Evolutionary conservation across 2,888 invertebrate species (phyloP).

Genomic region (Macrosiphum euphorbiae): DNA sequence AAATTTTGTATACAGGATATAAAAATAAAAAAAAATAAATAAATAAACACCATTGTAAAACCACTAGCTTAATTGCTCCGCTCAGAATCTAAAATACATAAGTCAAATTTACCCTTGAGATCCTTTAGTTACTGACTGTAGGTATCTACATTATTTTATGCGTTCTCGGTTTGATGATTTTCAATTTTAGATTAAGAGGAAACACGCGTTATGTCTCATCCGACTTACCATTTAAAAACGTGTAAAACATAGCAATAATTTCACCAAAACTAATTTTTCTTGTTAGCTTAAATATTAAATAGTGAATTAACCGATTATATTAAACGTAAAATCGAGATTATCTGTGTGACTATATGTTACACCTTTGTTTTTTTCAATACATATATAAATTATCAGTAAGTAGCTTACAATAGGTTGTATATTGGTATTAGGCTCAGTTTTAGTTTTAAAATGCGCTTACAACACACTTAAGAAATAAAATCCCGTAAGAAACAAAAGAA

Average conservation of each 20-base stretch:
- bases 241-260: neutral
- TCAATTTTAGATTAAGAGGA: neutral
- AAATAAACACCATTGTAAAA: no score
- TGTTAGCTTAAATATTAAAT: neutral
- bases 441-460: neutral
- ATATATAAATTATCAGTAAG: neutral
- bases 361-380: neutral
- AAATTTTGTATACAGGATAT: no score
- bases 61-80: no score
- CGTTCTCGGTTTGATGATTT: neutral
- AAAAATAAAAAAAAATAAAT: no score
- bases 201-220: neutral
- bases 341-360: neutral
- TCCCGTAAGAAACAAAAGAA: neutral
- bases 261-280: neutral
- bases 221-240: neutral
- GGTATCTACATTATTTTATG: neutral
- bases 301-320: neutral
- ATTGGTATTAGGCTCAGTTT: neutral
- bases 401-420: neutral
- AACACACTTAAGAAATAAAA: neutral
- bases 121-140: no score
- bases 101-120: no score
- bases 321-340: neutral
- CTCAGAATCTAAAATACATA: no score